A percentile compares a stretch with the other conserved stretches of the same genome.
These are phyloP conservation scores for Yponomeuta sedellus DNA, from an alignment of 2,888 invertebrate species.

Conservation along the genomic window DNA sequence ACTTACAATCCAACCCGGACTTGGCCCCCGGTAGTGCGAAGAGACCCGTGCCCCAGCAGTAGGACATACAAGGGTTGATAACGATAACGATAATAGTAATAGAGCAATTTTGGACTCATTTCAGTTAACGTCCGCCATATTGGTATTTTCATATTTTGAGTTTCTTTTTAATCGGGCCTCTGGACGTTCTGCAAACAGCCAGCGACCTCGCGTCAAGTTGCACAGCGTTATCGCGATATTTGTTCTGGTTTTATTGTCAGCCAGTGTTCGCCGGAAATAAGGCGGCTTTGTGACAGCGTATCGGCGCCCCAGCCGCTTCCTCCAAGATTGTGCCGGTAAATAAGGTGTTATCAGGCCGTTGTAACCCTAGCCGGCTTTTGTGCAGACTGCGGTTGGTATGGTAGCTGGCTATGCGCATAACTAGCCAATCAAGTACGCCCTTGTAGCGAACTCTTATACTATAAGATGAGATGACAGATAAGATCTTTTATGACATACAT, in stretches of 20 bases:
- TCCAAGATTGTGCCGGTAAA: constrained; percentile 24
- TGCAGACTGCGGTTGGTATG: not conserved
- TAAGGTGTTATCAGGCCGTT: not conserved
- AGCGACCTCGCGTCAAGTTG: constrained; percentile 32
- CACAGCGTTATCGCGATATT: constrained; percentile 51
- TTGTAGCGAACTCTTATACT: not conserved
- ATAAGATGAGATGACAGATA: too few species aligned
- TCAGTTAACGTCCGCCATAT: too few species aligned
- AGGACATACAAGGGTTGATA: too few species aligned
- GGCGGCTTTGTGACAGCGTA: constrained; percentile 69
- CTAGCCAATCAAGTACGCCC: too few species aligned
- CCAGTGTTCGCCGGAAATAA: constrained; percentile 61
- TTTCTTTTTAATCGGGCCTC: not conserved
- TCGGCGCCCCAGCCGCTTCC: constrained; percentile 71
- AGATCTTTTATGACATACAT: too few species aligned
- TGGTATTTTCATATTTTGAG: too few species aligned
- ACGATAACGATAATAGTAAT: too few species aligned
- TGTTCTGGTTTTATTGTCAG: constrained; percentile 64
- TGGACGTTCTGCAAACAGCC: not conserved
- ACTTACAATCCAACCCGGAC: too few species aligned
- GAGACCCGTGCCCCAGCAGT: too few species aligned
- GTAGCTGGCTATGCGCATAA: too few species aligned
- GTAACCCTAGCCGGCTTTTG: not conserved
- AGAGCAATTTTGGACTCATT: too few species aligned
- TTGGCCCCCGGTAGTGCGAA: too few species aligned